These are phyloP conservation scores for Elachura formosa DNA, from an alignment of 2,113 vertebrate species.

Conservation along the genomic window DNA sequence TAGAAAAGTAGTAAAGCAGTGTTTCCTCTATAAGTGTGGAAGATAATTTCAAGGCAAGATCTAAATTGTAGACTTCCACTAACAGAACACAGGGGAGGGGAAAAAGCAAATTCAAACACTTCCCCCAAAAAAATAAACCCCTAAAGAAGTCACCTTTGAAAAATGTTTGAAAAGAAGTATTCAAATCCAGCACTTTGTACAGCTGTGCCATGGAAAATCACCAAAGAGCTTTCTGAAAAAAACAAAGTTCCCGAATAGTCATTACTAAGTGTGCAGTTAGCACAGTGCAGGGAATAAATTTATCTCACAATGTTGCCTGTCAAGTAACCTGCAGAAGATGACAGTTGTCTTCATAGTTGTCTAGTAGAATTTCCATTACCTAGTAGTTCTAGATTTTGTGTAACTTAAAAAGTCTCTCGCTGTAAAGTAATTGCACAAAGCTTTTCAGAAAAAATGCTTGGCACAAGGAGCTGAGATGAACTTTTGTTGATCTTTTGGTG, in stretches of 20 bases:
- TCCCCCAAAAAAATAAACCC: not conserved
- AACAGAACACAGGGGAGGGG: not conserved
- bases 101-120: not conserved
- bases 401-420: not conserved
- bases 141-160: not conserved
- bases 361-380: not conserved
- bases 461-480: not conserved
- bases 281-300: not conserved
- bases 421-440: not conserved
- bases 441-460: not conserved
- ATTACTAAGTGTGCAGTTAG: not conserved
- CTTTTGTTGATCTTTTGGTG: too few species aligned
- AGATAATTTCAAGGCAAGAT: not conserved
- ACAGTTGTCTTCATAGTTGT: not conserved
- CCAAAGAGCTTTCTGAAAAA: not conserved
- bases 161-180: not conserved
- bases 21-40: not conserved
- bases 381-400: not conserved
- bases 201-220: not conserved
- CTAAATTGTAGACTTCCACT: not conserved
- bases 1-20: not conserved
- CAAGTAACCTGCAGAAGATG: not conserved
- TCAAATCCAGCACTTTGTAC: not conserved
- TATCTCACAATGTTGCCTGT: not conserved
- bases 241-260: not conserved